Evolutionary conservation across 2,797 vertebrate genomes (phyloP), one percentile per base, ranked within the genome.

Genomic region (Sternotherus odoratus): DNA sequence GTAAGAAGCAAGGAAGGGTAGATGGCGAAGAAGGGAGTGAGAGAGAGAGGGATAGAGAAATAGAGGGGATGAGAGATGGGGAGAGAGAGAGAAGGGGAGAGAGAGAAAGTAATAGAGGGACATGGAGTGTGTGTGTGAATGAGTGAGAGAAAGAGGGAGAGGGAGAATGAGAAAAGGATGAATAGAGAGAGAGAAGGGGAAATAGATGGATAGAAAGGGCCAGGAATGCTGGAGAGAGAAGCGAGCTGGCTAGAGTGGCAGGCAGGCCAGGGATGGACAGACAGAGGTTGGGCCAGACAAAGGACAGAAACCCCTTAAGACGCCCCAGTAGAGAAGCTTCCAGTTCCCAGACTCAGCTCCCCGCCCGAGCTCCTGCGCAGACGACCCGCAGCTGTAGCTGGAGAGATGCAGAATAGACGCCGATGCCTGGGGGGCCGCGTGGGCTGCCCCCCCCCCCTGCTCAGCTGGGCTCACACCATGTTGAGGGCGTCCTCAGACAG

Each of bases 401-500:
- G 36, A 10, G 66, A 69, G n/a, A 69, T 23, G n/a, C n/a, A 69
- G 36, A 36, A 39, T 11, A 69, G 66, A 69, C 2, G 66, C 36
- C 5, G 33, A 30, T 8, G 19, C 11, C n/a, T n/a, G 66, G n/a
- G 36, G 21, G 66, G 11, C 66, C 66, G 12, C 36, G n/a, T 19
- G 30, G 69, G 8, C 13, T 69, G n/a, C 39, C 75, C 53, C 3
- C 5, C 5, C 81, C 28, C 91, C 66, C 72, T 77, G 63, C 49
- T 57, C 15, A 50, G 21, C 19, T 26, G 5, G 63, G 53, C 60
- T 97, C 97, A 99, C 97, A 98, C 98, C 95, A 99, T 99, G 96
- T 99, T 99, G 97, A 99, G 98, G 12, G 98, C 98, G 6, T 99
- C 99, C 92, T 99, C 99, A 0, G 98, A 98, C 83, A 99, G 98